Percentiles rank a stretch among this genome's conserved stretches.
These are phyloP conservation scores for Lottia gigantea DNA, from an alignment of 2,888 invertebrate genomes.

Conservation along the genomic window DNA sequence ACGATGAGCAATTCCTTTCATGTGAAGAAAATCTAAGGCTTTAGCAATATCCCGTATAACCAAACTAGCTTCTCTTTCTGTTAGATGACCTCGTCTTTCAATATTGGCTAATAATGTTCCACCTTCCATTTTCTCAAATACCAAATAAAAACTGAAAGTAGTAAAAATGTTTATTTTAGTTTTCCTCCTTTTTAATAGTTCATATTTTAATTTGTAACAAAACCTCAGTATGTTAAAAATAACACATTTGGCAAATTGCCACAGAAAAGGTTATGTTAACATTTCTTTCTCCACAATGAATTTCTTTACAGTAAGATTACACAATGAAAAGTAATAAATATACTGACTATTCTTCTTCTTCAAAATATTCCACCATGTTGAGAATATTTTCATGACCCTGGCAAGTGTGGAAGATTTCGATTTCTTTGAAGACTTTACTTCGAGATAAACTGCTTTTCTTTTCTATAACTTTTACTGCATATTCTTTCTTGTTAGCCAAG, in stretches of 20 bases:
- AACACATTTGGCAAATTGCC: not conserved
- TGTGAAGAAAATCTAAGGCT: slow-evolving; percentile 94
- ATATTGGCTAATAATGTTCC: slow-evolving; percentile 92
- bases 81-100: slow-evolving; percentile 91
- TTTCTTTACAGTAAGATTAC: too few species aligned
- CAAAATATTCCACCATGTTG: slow-evolving; percentile 90
- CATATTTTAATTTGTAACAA: not conserved
- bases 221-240: slow-evolving; percentile 2
- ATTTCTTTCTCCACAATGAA: too few species aligned
- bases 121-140: slow-evolving; percentile 97
- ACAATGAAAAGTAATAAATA: not conserved
- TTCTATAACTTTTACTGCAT: slow-evolving; percentile 93
- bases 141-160: slow-evolving; percentile 82
- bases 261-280: not conserved
- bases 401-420: slow-evolving; percentile 98
- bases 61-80: slow-evolving; percentile 94
- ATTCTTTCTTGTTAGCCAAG: slow-evolving; percentile 90
- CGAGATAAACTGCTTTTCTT: slow-evolving; percentile 95
- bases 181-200: not conserved
- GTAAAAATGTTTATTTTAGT: slow-evolving; percentile 61
- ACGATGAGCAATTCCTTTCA: slow-evolving; percentile 88
- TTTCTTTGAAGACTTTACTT: slow-evolving; percentile 95
- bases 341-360: slow-evolving; percentile 80
- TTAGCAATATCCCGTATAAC: slow-evolving; percentile 94
- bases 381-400: slow-evolving; percentile 97